These are phyloP conservation scores for Geophilus truncorum DNA, from an alignment of 2,888 invertebrate species.

Conservation along the genomic window DNA sequence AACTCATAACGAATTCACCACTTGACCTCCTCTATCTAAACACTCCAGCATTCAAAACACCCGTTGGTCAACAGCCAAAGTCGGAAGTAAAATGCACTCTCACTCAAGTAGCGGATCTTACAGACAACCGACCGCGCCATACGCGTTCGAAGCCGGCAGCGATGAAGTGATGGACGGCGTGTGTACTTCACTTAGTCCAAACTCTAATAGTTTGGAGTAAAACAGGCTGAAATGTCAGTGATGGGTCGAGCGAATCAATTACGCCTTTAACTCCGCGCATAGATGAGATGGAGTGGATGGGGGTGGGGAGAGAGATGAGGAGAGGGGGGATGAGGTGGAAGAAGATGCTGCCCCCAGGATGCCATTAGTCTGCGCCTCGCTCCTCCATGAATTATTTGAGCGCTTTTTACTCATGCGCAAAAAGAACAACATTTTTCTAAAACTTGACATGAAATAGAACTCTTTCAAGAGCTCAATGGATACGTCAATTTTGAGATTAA, in stretches of 20 bases:
- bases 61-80: background rate
- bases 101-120: too few relatives aligned
- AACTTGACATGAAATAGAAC: too few relatives aligned
- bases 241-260: slow-evolving; percentile 20
- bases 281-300: background rate
- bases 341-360: background rate
- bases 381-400: background rate
- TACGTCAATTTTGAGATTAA: background rate
- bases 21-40: too few relatives aligned
- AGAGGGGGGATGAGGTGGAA: background rate
- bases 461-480: too few relatives aligned
- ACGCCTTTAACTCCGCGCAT: background rate
- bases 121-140: background rate
- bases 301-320: too few relatives aligned
- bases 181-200: background rate
- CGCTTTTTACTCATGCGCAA: background rate
- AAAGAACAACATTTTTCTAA: background rate
- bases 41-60: background rate
- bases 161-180: background rate
- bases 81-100: background rate
- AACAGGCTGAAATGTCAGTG: background rate
- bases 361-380: background rate
- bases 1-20: too few relatives aligned
- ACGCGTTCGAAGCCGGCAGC: background rate
- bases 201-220: background rate